phyloP scores from a whole-genome alignment of 1,140 invertebrate genomes.

The Plutomurus gul region DNA sequence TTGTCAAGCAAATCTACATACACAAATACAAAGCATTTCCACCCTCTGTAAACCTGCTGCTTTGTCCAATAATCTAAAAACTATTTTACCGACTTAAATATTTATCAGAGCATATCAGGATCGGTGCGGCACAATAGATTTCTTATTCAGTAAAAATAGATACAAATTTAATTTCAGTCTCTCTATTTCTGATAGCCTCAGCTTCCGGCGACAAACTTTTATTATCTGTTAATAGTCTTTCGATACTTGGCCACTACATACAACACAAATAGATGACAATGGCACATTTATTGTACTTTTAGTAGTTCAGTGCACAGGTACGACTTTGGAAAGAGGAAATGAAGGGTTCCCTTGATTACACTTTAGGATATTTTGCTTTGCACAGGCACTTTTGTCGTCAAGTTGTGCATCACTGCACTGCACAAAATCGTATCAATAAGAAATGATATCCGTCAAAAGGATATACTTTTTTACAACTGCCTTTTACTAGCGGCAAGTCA shows the following conservation, averaged over 20 bases:
- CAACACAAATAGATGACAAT: neutral
- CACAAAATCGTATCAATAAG: neutral
- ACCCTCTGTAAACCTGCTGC: neutral
- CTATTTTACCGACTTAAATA: neutral
- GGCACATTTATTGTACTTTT: neutral
- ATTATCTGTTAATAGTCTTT: no score
- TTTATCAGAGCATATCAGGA: neutral
- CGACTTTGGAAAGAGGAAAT: neutral
- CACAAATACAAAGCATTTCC: neutral
- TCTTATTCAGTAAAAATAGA: no score
- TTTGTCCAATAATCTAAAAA: neutral
- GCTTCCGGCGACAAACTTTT: no score
- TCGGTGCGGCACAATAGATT: no score
- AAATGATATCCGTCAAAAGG: neutral
- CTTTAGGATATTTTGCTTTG: no score
- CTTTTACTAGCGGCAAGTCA: neutral
- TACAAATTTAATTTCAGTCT: no score
- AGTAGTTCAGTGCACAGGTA: neutral
- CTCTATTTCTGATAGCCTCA: no score
- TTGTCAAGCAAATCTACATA: neutral
- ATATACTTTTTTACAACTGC: neutral
- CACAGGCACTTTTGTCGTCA: no score
- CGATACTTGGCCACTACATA: neutral
- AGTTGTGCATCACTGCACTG: neutral
- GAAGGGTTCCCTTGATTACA: slow-evolving; percentile 4